Percentiles rank a stretch among this genome's conserved stretches.
Conservation (phyloP, 1,140 invertebrate genomes). For the Drosophila truncata region DNA sequence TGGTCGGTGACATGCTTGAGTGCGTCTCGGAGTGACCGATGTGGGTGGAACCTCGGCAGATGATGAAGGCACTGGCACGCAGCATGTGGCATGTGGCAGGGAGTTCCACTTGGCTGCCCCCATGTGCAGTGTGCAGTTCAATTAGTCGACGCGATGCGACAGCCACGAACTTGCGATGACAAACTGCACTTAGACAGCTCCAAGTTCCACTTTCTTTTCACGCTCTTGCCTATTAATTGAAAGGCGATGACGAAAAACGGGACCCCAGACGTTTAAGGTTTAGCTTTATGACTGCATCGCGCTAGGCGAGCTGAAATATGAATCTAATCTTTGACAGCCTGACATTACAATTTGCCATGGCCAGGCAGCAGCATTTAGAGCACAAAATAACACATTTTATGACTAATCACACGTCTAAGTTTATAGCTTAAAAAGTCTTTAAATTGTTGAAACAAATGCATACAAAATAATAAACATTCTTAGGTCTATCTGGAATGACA, state of each 20-base stretch:
- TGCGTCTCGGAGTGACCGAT: slow-evolving; percentile 45
- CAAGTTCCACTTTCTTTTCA: slow-evolving; percentile 71
- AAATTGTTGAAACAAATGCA: background rate
- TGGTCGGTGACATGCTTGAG: slow-evolving; percentile 54
- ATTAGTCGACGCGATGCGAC: slow-evolving; percentile 41
- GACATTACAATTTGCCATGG: slow-evolving; percentile 60
- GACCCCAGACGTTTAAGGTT: slow-evolving; percentile 13
- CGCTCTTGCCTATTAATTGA: slow-evolving; percentile 73
- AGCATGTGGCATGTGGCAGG: slow-evolving; percentile 29
- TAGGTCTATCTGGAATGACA: background rate
- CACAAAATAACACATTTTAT: slow-evolving; percentile 48
- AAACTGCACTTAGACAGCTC: slow-evolving; percentile 46
- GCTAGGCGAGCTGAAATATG: slow-evolving; percentile 17
- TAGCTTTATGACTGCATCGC: slow-evolving; percentile 9
- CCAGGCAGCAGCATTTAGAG: slow-evolving; percentile 64
- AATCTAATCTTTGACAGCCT: slow-evolving; percentile 54
- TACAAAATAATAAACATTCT: background rate
- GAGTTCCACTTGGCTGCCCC: slow-evolving; percentile 57
- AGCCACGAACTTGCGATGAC: slow-evolving; percentile 45
- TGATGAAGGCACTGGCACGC: slow-evolving; percentile 16
- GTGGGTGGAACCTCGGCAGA: slow-evolving; percentile 45
- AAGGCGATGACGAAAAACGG: slow-evolving; percentile 36
- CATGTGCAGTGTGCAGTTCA: slow-evolving; percentile 59
- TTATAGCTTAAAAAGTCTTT: background rate
- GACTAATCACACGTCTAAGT: slow-evolving; percentile 11